Conservation (phyloP, 2,797 vertebrate genomes). For the Australoheros facetus region DNA sequence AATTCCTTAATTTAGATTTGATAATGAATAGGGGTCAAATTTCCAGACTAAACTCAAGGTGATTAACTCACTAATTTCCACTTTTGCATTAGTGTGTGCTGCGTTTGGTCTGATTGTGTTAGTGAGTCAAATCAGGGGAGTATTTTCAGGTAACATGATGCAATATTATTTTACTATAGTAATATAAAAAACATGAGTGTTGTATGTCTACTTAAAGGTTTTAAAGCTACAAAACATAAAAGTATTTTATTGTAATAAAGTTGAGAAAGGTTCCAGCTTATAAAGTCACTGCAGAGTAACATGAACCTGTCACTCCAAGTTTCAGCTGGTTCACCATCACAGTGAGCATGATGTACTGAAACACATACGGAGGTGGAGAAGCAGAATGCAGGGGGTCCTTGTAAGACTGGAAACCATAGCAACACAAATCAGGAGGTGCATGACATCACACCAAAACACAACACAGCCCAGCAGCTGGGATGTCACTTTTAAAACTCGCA, state of each 20-base stretch:
- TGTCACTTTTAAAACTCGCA: neutral
- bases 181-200: neutral
- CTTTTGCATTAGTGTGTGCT: neutral
- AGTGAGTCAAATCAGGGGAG: neutral
- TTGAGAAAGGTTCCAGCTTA: neutral
- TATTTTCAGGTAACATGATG: neutral
- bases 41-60: neutral
- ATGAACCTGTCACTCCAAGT: neutral
- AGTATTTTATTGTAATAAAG: neutral
- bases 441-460: neutral
- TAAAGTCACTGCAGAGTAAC: neutral
- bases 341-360: neutral
- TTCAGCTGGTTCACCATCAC: neutral
- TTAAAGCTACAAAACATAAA: neutral
- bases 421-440: slow-evolving; percentile 14
- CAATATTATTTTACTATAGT: neutral
- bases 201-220: neutral
- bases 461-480: neutral
- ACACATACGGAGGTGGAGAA: neutral
- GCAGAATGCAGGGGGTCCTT: slow-evolving; percentile 18
- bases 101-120: neutral
- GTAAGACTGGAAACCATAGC: slow-evolving; percentile 43
- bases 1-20: slow-evolving; percentile 23
- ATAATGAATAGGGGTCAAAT: slow-evolving; percentile 8
- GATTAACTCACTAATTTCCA: neutral